Evolutionary conservation across 2,888 invertebrate genomes (phyloP), one percentile per base, ranked within the genome.

Genomic region (Scaptomyza cyrtandrae): DNA sequence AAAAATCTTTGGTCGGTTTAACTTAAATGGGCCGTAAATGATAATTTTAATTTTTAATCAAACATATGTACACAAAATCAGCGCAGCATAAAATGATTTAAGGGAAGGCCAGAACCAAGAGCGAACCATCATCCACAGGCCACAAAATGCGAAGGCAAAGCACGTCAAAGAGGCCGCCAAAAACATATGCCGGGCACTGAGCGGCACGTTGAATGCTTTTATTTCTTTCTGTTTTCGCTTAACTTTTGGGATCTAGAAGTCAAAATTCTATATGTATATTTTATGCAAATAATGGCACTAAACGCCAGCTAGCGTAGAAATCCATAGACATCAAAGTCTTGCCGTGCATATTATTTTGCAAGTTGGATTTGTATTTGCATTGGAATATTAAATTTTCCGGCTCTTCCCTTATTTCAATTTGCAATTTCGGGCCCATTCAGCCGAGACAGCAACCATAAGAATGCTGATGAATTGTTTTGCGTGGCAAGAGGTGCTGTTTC

Each of bases 31-130:
- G 84, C 89, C 90, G 87, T 90, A 86, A 85, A 90, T 85, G 88
- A 90, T 90, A 86, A 89, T 90, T 90, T 90, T 90, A 89, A 89
- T 88, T 90, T 90, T 85, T 86, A 85, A 89, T 89, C 88, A 88
- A 88, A 88, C 88, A 88, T 83, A 88, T 88, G 88, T 83, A 88
- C 73, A 78, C 49, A 69, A 68, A 73, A 71, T 69, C 71, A 78
- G 71, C 74, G 71, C 71, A 75, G 78, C 76, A 80, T 76, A 78
- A 83, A 71, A 78, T 77, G 78, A 85, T 80, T 80, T 80, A 84
- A 78, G 75, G 85, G 71, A 71, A 66, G 52, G 65, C 73, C 71
- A 68, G 75, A 66, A 53, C 62, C 72, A 57, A 66, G 60, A 75
- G 66, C 54, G 60, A 39, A 68, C 44, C 66, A 49, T 16, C 33